These are phyloP conservation scores for Megathymus violae DNA, from an alignment of 1,140 invertebrate genomes.

Conservation along the genomic window DNA sequence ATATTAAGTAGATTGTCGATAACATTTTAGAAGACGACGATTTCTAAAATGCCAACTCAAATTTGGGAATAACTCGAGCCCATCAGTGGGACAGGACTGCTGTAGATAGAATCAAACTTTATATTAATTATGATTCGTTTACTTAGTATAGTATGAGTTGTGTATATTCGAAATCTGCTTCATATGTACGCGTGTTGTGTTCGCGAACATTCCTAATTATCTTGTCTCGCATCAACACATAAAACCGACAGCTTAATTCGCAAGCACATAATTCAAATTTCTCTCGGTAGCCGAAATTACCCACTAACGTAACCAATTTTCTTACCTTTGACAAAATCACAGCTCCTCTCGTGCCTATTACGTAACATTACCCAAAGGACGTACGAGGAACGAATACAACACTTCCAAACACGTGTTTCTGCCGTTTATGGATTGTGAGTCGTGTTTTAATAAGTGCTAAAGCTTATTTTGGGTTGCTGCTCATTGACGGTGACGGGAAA, in stretches of 20 bases:
- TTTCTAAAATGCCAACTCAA: no score
- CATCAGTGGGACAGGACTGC: no score
- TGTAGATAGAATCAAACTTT: no score
- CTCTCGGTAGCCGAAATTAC: slow-evolving; percentile 63
- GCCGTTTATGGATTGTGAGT: slow-evolving; percentile 49
- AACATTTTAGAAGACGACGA: no score
- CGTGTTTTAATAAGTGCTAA: slow-evolving; percentile 61
- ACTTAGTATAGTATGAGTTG: no score
- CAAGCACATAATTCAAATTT: slow-evolving; percentile 62
- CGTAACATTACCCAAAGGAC: slow-evolving; percentile 81
- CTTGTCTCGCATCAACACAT: slow-evolving; percentile 30
- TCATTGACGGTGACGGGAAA: slow-evolving; percentile 39
- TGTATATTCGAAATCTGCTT: background rate
- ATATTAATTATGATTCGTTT: no score
- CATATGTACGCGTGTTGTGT: background rate
- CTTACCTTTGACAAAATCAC: slow-evolving; percentile 83
- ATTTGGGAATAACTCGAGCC: no score
- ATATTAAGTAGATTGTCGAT: no score
- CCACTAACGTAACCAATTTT: slow-evolving; percentile 80
- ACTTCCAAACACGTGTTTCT: slow-evolving; percentile 46
- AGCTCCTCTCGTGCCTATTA: slow-evolving; percentile 71
- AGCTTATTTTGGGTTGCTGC: slow-evolving; percentile 53
- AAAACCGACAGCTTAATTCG: slow-evolving; percentile 42
- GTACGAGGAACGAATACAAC: slow-evolving; percentile 67
- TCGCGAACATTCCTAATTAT: slow-evolving; percentile 31